Evolutionary conservation across 2,113 vertebrate genomes (phyloP).

Genomic region (Melanotaenia duboulayi): DNA sequence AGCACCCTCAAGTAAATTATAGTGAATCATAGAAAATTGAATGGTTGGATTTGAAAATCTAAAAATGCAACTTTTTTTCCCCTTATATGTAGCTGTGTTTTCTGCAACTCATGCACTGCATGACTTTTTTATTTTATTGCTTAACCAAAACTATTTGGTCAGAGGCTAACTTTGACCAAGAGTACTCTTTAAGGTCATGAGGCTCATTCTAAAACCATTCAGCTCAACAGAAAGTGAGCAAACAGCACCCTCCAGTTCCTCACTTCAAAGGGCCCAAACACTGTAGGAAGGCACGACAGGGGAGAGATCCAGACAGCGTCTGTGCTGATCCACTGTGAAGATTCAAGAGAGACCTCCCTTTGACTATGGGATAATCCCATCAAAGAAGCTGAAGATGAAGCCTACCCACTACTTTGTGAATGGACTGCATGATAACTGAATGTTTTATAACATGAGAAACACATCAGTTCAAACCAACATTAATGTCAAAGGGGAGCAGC

Average conservation of each 20-base stretch:
- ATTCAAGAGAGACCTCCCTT: constrained; percentile 46
- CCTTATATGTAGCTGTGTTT: constrained; percentile 56
- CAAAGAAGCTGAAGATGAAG: constrained; percentile 61
- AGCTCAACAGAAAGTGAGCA: constrained; percentile 52
- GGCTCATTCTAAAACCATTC: constrained; percentile 66
- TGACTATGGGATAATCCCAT: constrained; percentile 67
- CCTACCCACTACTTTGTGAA: constrained; percentile 27
- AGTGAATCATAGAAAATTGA: constrained; percentile 76
- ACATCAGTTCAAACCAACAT: constrained; percentile 4
- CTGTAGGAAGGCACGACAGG: constrained; percentile 40
- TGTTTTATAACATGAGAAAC: neutral
- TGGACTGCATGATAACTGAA: constrained; percentile 13
- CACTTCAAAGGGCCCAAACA: constrained; percentile 69
- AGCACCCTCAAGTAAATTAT: constrained; percentile 78
- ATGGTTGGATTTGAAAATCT: constrained; percentile 65
- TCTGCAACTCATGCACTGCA: constrained; percentile 58
- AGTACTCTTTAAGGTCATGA: constrained; percentile 45
- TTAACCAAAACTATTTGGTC: constrained; percentile 56
- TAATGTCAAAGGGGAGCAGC: neutral
- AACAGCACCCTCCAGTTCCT: constrained; percentile 62
- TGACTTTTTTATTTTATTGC: constrained; percentile 58
- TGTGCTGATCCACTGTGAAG: constrained; percentile 45
- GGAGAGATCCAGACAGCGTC: constrained; percentile 53
- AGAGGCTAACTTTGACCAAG: constrained; percentile 39
- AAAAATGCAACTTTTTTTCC: constrained; percentile 66